A percentile compares a stretch with the other conserved stretches of the same genome.
These are phyloP conservation scores for Dioctria linearis DNA, from an alignment of 2,888 invertebrate genomes.

Conservation along the genomic window DNA sequence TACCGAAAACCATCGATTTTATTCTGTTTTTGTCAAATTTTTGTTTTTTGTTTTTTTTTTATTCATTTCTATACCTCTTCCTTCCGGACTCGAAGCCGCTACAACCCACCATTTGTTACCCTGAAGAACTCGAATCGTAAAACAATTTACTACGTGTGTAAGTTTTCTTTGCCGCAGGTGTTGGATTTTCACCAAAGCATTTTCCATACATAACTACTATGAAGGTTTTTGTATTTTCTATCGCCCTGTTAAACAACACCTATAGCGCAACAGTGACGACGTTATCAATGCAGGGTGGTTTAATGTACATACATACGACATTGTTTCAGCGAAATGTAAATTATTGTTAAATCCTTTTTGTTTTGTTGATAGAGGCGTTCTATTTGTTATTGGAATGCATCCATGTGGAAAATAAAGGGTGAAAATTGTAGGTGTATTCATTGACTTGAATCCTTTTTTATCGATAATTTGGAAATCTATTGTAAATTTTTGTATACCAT, in stretches of 20 bases:
- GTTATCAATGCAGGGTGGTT: not conserved
- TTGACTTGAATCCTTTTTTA: not conserved
- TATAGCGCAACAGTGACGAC: not conserved
- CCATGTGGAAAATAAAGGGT: slow-evolving; percentile 26
- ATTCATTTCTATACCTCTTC: not conserved
- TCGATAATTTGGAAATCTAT: not conserved
- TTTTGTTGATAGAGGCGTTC: slow-evolving; percentile 33
- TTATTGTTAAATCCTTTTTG: slow-evolving; percentile 45
- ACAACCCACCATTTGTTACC: slow-evolving; percentile 53
- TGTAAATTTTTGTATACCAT: not conserved
- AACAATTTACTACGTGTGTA: slow-evolving; percentile 55
- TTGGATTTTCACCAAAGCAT: slow-evolving; percentile 51
- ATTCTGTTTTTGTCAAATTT: not conserved
- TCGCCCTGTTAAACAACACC: slow-evolving; percentile 5
- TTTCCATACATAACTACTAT: slow-evolving; percentile 3
- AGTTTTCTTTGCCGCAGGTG: slow-evolving; percentile 57
- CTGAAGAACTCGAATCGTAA: slow-evolving; percentile 53
- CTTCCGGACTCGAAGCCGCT: not conserved
- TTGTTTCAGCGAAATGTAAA: slow-evolving; percentile 34
- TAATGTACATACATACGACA: not conserved
- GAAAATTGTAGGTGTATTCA: slow-evolving; percentile 9
- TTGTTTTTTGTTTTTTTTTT: slow-evolving; percentile 29
- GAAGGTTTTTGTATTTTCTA: slow-evolving; percentile 24
- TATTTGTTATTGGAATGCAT: slow-evolving; percentile 32
- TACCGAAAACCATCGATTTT: slow-evolving; percentile 53